These are phyloP conservation scores for Muscidifurax raptorellus DNA, from an alignment of 1,140 invertebrate genomes.

Conservation along the genomic window DNA sequence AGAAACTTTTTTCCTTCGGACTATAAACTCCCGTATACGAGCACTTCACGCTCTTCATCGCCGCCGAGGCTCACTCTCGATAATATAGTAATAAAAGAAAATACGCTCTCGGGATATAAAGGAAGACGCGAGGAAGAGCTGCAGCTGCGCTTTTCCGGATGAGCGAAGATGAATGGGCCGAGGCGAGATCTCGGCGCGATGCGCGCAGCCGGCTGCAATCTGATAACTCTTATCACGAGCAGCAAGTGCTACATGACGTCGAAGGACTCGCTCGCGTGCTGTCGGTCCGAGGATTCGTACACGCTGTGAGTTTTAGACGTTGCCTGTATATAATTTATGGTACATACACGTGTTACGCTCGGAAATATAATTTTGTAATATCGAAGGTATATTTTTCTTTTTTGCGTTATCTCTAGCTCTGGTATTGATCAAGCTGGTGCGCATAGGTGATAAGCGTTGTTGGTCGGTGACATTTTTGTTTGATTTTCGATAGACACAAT, in stretches of 20 bases:
- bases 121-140: too few relatives aligned
- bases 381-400: too few relatives aligned
- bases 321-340: not conserved
- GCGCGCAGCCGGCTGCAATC: constrained; percentile 67
- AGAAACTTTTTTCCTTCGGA: not conserved
- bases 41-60: not conserved
- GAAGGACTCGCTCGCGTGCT: constrained; percentile 71
- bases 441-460: too few relatives aligned
- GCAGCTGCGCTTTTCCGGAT: not conserved
- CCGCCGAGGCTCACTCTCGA: too few relatives aligned
- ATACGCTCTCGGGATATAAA: too few relatives aligned
- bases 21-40: too few relatives aligned
- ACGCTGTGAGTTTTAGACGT: not conserved
- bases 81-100: not conserved
- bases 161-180: not conserved
- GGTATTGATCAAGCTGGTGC: too few relatives aligned
- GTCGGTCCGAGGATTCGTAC: constrained; percentile 27
- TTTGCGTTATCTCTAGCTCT: too few relatives aligned
- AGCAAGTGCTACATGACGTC: constrained; percentile 68
- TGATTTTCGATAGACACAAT: too few relatives aligned
- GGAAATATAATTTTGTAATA: too few relatives aligned
- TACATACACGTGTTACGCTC: too few relatives aligned
- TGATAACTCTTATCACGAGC: constrained; percentile 72
- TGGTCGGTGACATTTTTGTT: too few relatives aligned
- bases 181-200: constrained; percentile 53